Base-by-base conservation (phyloP, 2,797 vertebrate species). In the Arnoldichthys spilopterus region DNA sequence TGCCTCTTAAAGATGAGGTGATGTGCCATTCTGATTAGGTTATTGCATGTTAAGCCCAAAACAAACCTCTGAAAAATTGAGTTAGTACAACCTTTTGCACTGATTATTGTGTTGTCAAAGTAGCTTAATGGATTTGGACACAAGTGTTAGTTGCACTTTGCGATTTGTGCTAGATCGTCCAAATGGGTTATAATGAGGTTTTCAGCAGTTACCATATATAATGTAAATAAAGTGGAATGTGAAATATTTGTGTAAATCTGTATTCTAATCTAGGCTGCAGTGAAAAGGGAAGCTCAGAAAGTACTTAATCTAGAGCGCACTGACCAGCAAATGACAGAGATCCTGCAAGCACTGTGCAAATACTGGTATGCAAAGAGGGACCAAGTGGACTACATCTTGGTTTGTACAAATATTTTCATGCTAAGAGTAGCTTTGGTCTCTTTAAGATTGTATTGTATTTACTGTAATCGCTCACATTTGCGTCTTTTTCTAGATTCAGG, bases 331-430 rank as follows among this genome's bases (percentile, higher is more conserved):
- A 85, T 84, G 69, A 81, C 68, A 56, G 81, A 85, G 77, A 86
- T 82, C 74, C 74, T 89, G 16, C 85, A 85, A 73, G 86, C 69
- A 22, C 76, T 88, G 64, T 89, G 85, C 78, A 89, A 86, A 81
- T 89, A 84, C 79, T 83, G 86, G 84, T 75, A 83, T 45, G 79
- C 76, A 40, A 86, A 85, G 74, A 80, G 88, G 47, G 88, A 89
- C 86, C 75, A 64, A 74, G 88, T 89, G 69, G 88, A 89, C 80
- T 85, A 83, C 72, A 85, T 89, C 32, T 84, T 89, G 88, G 88
- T 89, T 83, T 74, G 86, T 83, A 69, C 18, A 79, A 62, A 59
- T 3, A 45, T 6, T 24, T 64, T 54, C 7, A 51, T 15, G 2
- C 22, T 43, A 24, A 45, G 28, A 22, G 32, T 30, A 43, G 32